phyloP scores from a whole-genome alignment of 2,113 vertebrate species.

The Seriola aureovittata region DNA sequence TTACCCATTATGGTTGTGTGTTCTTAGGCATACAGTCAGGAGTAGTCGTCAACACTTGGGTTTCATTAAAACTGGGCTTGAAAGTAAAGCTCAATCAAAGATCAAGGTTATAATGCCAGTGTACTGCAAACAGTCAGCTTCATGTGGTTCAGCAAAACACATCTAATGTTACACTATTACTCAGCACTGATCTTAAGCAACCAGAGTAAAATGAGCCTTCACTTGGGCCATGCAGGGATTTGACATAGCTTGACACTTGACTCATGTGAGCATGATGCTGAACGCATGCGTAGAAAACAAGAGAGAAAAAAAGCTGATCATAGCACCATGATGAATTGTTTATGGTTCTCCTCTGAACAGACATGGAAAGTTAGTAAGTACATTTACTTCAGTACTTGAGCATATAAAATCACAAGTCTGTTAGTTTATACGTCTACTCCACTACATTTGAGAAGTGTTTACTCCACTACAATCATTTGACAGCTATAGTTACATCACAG shows the following conservation, averaged over 20 bases:
- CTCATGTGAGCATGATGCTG: conserved; percentile 62
- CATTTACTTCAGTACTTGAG: not conserved
- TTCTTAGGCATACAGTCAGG: conserved; percentile 1
- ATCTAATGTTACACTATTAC: conserved; percentile 61
- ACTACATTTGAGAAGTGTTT: not conserved
- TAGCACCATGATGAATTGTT: conserved; percentile 62
- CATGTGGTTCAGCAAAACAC: conserved; percentile 4
- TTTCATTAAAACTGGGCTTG: conserved; percentile 9
- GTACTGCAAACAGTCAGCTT: conserved; percentile 15
- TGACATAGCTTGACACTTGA: conserved; percentile 72
- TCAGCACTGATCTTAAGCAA: conserved; percentile 65
- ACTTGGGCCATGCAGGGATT: conserved; percentile 46
- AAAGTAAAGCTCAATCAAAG: conserved; percentile 36
- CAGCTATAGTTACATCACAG: not conserved
- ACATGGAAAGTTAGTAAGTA: conserved; percentile 7
- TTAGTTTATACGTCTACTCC: not conserved
- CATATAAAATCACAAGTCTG: not conserved
- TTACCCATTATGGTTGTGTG: conserved; percentile 27
- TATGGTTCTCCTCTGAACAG: conserved; percentile 34
- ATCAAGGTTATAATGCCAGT: conserved; percentile 22
- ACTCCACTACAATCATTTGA: not conserved
- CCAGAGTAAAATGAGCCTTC: conserved; percentile 58
- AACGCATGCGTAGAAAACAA: conserved; percentile 24
- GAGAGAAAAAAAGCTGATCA: conserved; percentile 27
- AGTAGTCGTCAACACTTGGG: conserved; percentile 11